Base-by-base conservation (phyloP, 2,888 invertebrate genomes). In the Nymphalis urticae region DNA sequence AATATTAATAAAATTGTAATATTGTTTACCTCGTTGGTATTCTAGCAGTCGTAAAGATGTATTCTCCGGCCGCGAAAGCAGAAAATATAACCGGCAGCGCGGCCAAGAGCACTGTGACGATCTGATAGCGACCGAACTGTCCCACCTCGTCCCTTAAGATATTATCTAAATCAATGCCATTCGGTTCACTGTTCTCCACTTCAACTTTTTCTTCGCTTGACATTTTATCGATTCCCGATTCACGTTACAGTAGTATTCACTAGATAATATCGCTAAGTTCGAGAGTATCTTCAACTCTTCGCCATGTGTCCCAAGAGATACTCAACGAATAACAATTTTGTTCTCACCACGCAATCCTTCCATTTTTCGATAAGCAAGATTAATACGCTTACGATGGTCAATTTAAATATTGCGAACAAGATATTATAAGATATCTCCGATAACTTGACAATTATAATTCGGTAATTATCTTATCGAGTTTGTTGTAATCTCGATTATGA, bases 11-110 rank as follows among this genome's bases (percentile, higher is more conserved):
- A n/a, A n/a, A 8, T 19, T n/a, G n/a, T n/a, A n/a, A n/a, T n/a
- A n/a, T n/a, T n/a, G n/a, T n/a, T n/a, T n/a, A 91, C 91, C 92
- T 90, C 62, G 86, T 82, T 1, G 85, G 85, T 73, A 91, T 88
- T 69, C 91, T 88, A 9, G 89, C 89, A 0, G 89, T 89, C 0
- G 92, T 91, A 69, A 92, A 92, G 70, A 92, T 89, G 64, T 90
- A 92, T 75, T 92, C 92, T 21, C 90, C 90, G 0, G 90, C 79
- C 0, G 90, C 90, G 64, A 90, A 90, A 1, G 90, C 92, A 0
- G 89, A 87, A 79, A 92, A 91, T 32, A 92, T 89, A 13, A 90
- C 85, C 0, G 91, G 91, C 13, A 92, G 70, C 0, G 90, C 82
- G 0, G 90, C 88, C 47, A 91, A 80, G 1, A 86, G 76, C 67